Evolutionary conservation across 2,888 invertebrate genomes (phyloP).

Genomic region (Cantharis nigra): DNA sequence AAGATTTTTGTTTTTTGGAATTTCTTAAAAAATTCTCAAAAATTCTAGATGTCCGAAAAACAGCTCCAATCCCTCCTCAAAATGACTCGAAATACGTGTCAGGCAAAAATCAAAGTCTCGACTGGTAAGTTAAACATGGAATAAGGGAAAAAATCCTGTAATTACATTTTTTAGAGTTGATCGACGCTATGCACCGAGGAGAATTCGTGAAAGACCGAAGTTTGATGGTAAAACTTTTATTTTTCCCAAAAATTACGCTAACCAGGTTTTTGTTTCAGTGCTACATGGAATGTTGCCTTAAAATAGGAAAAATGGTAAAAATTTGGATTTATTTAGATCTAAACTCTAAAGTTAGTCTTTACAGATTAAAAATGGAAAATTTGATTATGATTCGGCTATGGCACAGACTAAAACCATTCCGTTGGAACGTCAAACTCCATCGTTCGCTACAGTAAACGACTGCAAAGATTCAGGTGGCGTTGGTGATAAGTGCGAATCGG

Average conservation of each 20-base stretch:
- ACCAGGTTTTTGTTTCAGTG: constrained; percentile 53
- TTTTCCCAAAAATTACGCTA: constrained; percentile 5
- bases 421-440: background rate
- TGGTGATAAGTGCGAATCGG: constrained; percentile 11
- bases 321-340: constrained; percentile 1
- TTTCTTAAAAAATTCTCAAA: background rate
- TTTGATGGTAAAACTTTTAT: constrained; percentile 23
- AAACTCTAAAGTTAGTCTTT: background rate
- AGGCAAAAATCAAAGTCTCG: background rate
- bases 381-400: constrained; percentile 1
- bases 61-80: background rate
- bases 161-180: constrained; percentile 26
- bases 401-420: constrained; percentile 12
- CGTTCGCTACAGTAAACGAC: background rate
- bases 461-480: constrained; percentile 13
- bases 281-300: constrained; percentile 57
- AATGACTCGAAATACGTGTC: background rate
- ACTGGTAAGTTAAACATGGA: background rate
- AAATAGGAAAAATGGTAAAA: constrained; percentile 59
- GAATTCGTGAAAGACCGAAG: constrained; percentile 33
- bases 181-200: constrained; percentile 37
- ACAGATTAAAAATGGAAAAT: constrained; percentile 18
- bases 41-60: background rate
- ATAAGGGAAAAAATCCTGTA: background rate
- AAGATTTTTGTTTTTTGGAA: too few relatives aligned